phyloP scores from a whole-genome alignment of 2,797 vertebrate genomes.

The Anolis apletophallus region DNA sequence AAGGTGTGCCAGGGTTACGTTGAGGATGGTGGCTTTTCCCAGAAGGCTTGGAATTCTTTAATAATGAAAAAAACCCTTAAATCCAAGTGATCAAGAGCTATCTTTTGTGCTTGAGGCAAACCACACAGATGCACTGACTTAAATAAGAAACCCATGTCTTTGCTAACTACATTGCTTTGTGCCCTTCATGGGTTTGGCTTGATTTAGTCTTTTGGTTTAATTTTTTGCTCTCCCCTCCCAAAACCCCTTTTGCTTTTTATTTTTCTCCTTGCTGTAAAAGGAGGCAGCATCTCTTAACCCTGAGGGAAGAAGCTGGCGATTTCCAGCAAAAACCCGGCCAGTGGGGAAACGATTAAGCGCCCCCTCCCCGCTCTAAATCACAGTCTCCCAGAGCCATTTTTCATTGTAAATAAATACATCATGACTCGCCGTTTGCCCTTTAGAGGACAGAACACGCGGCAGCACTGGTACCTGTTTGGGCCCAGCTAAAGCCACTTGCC shows the following conservation, averaged over 20 bases:
- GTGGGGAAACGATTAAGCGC: not conserved
- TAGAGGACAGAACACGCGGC: constrained; percentile 1
- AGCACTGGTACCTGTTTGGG: not conserved
- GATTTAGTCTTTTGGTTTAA: not conserved
- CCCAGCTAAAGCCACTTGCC: not conserved
- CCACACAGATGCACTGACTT: too few species aligned
- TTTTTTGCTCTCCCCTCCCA: not conserved
- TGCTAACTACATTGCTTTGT: not conserved
- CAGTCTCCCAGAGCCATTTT: not conserved
- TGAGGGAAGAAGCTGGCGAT: not conserved
- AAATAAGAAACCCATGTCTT: not conserved
- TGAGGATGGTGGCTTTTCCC: not conserved
- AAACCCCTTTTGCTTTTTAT: not conserved
- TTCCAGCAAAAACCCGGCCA: not conserved
- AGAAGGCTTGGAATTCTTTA: not conserved
- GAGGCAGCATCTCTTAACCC: not conserved
- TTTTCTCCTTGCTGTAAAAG: not conserved
- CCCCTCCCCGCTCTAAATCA: not conserved
- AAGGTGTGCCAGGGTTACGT: not conserved
- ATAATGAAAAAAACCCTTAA: not conserved
- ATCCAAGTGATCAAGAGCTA: not conserved
- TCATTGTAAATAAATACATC: not conserved
- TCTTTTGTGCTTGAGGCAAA: not conserved
- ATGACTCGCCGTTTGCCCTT: not conserved
- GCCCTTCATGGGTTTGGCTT: not conserved